These are phyloP conservation scores for Ditylenchus weischeri DNA, from an alignment of 2,888 invertebrate species.

Conservation along the genomic window DNA sequence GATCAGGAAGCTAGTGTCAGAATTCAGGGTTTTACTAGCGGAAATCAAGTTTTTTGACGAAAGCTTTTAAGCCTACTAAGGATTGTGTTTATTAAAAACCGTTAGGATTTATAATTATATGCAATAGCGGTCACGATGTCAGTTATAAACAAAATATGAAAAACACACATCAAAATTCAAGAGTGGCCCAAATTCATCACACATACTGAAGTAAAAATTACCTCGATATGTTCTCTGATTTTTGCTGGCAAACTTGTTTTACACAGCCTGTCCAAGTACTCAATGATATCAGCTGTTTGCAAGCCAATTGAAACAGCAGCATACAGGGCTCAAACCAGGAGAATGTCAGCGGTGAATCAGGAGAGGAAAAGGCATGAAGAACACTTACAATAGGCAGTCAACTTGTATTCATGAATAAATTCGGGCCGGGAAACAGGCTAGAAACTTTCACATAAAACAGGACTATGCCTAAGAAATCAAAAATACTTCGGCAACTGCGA, in stretches of 20 bases:
- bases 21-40: too few relatives aligned
- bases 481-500: constrained; percentile 83
- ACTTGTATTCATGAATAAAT: constrained; percentile 81
- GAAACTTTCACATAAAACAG: constrained; percentile 22
- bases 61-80: too few relatives aligned
- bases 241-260: constrained; percentile 91
- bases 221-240: constrained; percentile 84
- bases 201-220: constrained; percentile 33
- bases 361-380: too few relatives aligned
- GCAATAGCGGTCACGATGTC: too few relatives aligned
- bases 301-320: constrained; percentile 98
- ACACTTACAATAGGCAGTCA: constrained; percentile 80
- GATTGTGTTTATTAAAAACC: too few relatives aligned
- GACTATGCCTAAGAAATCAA: background rate
- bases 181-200: background rate
- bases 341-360: too few relatives aligned
- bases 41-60: too few relatives aligned
- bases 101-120: too few relatives aligned
- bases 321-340: constrained; percentile 69
- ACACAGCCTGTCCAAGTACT: constrained; percentile 88
- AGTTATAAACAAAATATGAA: too few relatives aligned
- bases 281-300: constrained; percentile 93
- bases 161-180: too few relatives aligned
- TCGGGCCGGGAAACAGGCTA: constrained; percentile 95
- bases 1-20: too few relatives aligned